These are phyloP conservation scores for Lucinisca nassula DNA, from an alignment of 2,888 invertebrate genomes.

Conservation along the genomic window DNA sequence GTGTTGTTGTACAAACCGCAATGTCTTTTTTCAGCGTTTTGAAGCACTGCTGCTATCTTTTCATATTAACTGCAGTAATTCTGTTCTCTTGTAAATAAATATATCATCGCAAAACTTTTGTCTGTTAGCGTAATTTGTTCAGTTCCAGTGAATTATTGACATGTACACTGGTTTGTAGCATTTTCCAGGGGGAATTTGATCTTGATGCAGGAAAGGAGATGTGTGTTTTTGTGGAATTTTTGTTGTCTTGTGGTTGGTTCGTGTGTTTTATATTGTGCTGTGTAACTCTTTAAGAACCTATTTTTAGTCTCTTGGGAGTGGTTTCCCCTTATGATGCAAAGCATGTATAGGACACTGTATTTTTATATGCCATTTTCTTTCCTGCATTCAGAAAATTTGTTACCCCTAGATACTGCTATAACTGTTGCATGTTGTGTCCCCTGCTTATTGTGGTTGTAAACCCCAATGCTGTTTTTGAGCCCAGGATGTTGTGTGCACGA, in stretches of 20 bases:
- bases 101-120: neutral
- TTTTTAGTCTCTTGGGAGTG: neutral
- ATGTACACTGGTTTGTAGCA: slow-evolving; percentile 9
- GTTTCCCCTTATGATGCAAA: slow-evolving; percentile 2
- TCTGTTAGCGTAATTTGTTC: neutral
- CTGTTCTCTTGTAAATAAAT: slow-evolving; percentile 9
- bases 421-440: neutral
- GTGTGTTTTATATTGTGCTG: slow-evolving; percentile 1
- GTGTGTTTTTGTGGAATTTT: neutral
- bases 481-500: no score
- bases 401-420: slow-evolving; percentile 16
- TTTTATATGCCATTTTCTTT: neutral
- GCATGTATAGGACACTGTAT: neutral
- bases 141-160: neutral
- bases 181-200: neutral
- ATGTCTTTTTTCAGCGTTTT: neutral
- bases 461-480: neutral
- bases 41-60: neutral
- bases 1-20: neutral
- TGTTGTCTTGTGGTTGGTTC: neutral
- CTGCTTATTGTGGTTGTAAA: neutral
- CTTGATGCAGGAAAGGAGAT: slow-evolving; percentile 3
- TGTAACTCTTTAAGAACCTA: neutral
- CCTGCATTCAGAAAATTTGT: neutral
- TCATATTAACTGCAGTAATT: neutral